Evolutionary conservation across 2,888 invertebrate genomes (phyloP).

Genomic region (Ormyrus labotus): DNA sequence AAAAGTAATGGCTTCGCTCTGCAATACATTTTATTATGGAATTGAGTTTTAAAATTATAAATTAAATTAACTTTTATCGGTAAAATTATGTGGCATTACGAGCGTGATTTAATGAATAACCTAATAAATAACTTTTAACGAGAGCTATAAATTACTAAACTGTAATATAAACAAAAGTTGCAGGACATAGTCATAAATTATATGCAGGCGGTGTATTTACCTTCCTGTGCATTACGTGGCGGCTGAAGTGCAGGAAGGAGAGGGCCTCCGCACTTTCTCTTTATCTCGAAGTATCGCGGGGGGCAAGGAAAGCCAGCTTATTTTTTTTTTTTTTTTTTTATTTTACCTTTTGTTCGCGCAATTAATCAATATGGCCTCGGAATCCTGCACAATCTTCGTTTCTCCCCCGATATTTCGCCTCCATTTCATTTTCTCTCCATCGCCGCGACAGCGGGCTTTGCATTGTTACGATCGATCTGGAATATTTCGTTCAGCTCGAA

Average conservation of each 20-base stretch:
- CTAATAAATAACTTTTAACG: too few species aligned
- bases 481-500: conserved; percentile 18
- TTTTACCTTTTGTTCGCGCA: background rate
- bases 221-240: conserved; percentile 94
- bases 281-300: background rate
- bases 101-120: too few species aligned
- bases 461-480: background rate
- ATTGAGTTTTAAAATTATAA: background rate
- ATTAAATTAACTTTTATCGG: too few species aligned
- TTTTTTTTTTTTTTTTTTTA: background rate
- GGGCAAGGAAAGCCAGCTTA: background rate
- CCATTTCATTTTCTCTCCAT: background rate
- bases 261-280: conserved; percentile 83
- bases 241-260: conserved; percentile 92
- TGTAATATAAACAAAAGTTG: too few species aligned
- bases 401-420: background rate
- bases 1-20: too few species aligned
- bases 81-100: too few species aligned
- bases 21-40: too few species aligned
- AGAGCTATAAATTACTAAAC: too few species aligned
- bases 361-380: conserved; percentile 26
- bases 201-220: conserved; percentile 73
- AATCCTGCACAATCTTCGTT: background rate
- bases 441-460: background rate
- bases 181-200: too few species aligned